Percentiles rank a stretch among this genome's conserved stretches.
phyloP scores from a whole-genome alignment of 2,888 invertebrate species.

The Agonopterix arenella region DNA sequence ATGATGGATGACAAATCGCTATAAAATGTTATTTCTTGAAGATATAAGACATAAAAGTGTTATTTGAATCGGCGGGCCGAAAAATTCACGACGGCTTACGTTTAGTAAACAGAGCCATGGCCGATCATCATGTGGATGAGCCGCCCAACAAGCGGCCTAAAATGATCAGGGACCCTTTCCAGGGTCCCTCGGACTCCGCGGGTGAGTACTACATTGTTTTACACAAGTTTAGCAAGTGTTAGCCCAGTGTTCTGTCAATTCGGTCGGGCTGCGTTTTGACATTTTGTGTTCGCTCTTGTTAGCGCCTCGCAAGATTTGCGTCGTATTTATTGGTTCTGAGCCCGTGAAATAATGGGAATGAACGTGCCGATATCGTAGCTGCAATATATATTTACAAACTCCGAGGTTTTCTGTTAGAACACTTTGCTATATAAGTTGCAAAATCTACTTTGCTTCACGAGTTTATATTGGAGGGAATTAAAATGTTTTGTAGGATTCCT shows the following conservation, averaged over 20 bases:
- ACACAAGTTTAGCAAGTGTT: slow-evolving; percentile 50
- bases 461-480: neutral
- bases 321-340: slow-evolving; percentile 60
- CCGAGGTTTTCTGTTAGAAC: slow-evolving; percentile 1
- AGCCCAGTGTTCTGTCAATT: slow-evolving; percentile 60
- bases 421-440: neutral
- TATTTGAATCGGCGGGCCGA: slow-evolving; percentile 77
- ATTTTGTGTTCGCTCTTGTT: slow-evolving; percentile 65
- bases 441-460: neutral
- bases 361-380: slow-evolving; percentile 2
- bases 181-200: slow-evolving; percentile 87
- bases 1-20: slow-evolving; percentile 73
- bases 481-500: neutral
- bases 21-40: slow-evolving; percentile 74
- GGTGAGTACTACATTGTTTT: slow-evolving; percentile 79
- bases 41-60: slow-evolving; percentile 73
- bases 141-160: slow-evolving; percentile 98
- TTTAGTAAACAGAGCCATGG: slow-evolving; percentile 89
- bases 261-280: slow-evolving; percentile 60
- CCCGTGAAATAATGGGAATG: slow-evolving; percentile 20
- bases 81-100: slow-evolving; percentile 79
- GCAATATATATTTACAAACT: slow-evolving; percentile 1
- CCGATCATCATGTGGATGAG: slow-evolving; percentile 96
- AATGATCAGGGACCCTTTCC: slow-evolving; percentile 89
- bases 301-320: slow-evolving; percentile 71